Evolutionary conservation across 2,797 vertebrate species (phyloP).

Genomic region (Argentina silus): DNA sequence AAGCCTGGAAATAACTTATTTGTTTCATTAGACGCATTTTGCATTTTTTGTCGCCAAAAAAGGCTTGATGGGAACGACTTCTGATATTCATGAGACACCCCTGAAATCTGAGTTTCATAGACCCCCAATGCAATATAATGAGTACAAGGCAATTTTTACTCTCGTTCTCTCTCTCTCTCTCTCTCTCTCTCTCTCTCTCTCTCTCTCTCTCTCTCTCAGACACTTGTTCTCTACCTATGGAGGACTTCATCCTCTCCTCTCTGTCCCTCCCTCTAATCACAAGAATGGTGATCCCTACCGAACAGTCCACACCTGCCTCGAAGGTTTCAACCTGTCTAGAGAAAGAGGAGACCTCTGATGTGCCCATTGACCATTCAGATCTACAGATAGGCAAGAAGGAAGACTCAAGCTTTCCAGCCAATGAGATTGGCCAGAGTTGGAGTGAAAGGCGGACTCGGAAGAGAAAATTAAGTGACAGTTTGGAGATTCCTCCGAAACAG

Average conservation of each 20-base stretch:
- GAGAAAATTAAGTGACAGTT: slow-evolving; percentile 64
- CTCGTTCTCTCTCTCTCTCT: background rate
- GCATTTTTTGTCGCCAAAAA: too few species aligned
- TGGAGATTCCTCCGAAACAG: slow-evolving; percentile 61
- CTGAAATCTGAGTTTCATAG: too few species aligned
- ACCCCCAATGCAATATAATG: too few species aligned
- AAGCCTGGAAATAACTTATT: too few species aligned
- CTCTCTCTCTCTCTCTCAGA: slow-evolving; percentile 42
- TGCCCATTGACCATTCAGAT: slow-evolving; percentile 21
- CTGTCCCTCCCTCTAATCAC: slow-evolving; percentile 66
- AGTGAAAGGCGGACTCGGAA: slow-evolving; percentile 55
- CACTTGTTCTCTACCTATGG: slow-evolving; percentile 69
- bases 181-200: background rate
- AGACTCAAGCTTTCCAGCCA: slow-evolving; percentile 40
- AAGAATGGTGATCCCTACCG: slow-evolving; percentile 36
- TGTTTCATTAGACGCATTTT: too few species aligned
- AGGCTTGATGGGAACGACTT: too few species aligned
- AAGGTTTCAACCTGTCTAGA: slow-evolving; percentile 40
- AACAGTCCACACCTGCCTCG: slow-evolving; percentile 26
- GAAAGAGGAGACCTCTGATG: slow-evolving; percentile 24
- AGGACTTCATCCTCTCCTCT: slow-evolving; percentile 76
- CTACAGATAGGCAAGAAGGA: slow-evolving; percentile 11
- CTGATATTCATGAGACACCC: too few species aligned
- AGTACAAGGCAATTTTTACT: too few species aligned
- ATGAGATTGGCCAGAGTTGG: slow-evolving; percentile 48